Evolutionary conservation across 2,888 invertebrate species (phyloP), one percentile per base, ranked within the genome.

Genomic region (Lucinisca nassula): DNA sequence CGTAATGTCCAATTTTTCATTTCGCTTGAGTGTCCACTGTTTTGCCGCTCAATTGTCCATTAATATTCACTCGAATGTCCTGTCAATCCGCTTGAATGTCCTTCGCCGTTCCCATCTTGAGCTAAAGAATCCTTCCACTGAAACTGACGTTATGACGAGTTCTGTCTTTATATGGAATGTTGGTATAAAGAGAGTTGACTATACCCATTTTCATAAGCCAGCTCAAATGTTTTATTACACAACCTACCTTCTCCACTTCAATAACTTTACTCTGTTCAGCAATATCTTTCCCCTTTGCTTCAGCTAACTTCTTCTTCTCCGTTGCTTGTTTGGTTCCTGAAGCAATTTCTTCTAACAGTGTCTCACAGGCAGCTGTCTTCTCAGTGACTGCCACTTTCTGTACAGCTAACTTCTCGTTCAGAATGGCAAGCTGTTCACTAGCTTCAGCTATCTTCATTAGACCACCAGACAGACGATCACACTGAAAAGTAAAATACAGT

Each of bases 361-460:
- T 96, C 95, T 98, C 98, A 95, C 98, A 99, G 93, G 98, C 98
- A 76, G 97, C 97, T 0, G 98, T 98, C 88, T 98, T 98, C 93
- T 98, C 97, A 0, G 97, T 97, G 0, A 99, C 98, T 83, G 98
- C 98, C 0, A 98, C 97, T 94, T 98, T 98, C 96, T 99, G 99
- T 37, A 98, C 97, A 0, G 98, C 98, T 35, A 99, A 97, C 93
- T 98, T 98, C 21, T 97, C 97, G 92, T 98, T 98, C 35, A 99
- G 96, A 61, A 98, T 97, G 76, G 97, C 98, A 40, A 99, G 96
- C 95, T 98, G 98, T 0, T 97, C 97, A 82, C 98, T 98, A 0
- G 99, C 98, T 95, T 99, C 98, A 45, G 98, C 98, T 79, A 99
- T 98, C 97, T 98, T 98, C n/a, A 97, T 97, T 90, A 98, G 95